These are phyloP conservation scores for Halyomorpha halys DNA, from an alignment of 1,140 invertebrate species.

Conservation along the genomic window DNA sequence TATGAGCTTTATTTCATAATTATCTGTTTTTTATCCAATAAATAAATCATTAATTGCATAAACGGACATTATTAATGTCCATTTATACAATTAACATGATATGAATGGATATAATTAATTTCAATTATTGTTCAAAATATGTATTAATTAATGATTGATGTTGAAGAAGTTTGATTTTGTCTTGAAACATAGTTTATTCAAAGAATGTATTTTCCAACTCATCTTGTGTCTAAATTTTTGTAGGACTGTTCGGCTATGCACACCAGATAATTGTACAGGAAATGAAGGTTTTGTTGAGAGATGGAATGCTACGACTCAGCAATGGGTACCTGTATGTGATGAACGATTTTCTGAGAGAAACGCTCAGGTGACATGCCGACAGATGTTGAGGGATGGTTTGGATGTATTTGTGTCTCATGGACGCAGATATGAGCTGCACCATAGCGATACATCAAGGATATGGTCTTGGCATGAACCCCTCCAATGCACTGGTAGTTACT, in stretches of 20 bases:
- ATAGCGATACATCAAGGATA: conserved; percentile 67
- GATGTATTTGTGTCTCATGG: conserved; percentile 79
- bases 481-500: conserved; percentile 51
- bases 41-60: too few relatives aligned
- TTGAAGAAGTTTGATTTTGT: too few relatives aligned
- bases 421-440: conserved; percentile 70
- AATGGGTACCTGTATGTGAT: conserved; percentile 97
- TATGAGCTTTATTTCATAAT: too few relatives aligned
- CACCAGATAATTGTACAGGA: conserved; percentile 55
- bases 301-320: conserved; percentile 86
- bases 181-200: too few relatives aligned
- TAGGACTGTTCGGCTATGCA: conserved; percentile 60
- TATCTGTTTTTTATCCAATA: too few relatives aligned
- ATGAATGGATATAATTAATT: too few relatives aligned
- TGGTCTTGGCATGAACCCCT: conserved; percentile 93
- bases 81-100: too few relatives aligned
- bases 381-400: conserved; percentile 80
- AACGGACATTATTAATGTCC: too few relatives aligned
- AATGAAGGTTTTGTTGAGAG: conserved; percentile 85
- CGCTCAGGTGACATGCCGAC: conserved; percentile 87
- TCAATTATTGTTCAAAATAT: too few relatives aligned
- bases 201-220: too few relatives aligned
- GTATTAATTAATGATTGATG: too few relatives aligned
- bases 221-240: too few relatives aligned
- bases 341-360: conserved; percentile 86